Base-by-base conservation (phyloP, 2,888 invertebrate species). In the Chymomyza procnemis region DNA sequence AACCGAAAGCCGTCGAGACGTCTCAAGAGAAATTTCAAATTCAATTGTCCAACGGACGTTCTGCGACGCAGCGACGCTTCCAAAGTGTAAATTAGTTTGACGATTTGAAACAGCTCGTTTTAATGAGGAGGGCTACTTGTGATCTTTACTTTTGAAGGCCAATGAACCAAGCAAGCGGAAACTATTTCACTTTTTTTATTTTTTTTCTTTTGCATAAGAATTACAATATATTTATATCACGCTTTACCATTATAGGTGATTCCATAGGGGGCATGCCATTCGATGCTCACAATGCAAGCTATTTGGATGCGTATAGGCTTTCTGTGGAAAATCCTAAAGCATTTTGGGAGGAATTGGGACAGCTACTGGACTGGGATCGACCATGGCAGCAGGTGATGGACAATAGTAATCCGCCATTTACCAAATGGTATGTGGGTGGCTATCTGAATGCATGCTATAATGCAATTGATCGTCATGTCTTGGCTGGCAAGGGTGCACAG, bases 361-460 rank as follows among this genome's bases (percentile, higher is more conserved):
- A 89, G 5, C 92, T 93, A 66, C 91, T 97, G 14, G 93, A 94
- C 60, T 98, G 98, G 98, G 93, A 93, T 56, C 96, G 95, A 76
- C 95, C 95, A 0, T 98, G 97, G 96, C 93, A 95, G 50, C 93
- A 93, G 87, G 96, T 98, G 0, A 87, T 98, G 74, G 97, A 98
- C 87, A 94, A 97, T 87, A 94, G 94, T 19, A 94, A 95, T 79
- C 93, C 95, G 59, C 97, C 97, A 0, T 97, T 97, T 86, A 96
- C 97, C 0, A 96, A 96, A 93, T 98, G 98, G 97, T 97, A 92
- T 90, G 86, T 88, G 30, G 98, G 97, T 0, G 98, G 98, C 0
- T 95, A 97, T 90, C 90, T 98, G 89, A 98, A 97, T 83, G 97
- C 97, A 0, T 97, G 97, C 87, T 95, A 97, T 92, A 98, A 98